These are phyloP conservation scores for Cacoxenus indagator DNA, from an alignment of 2,888 invertebrate genomes.

Conservation along the genomic window DNA sequence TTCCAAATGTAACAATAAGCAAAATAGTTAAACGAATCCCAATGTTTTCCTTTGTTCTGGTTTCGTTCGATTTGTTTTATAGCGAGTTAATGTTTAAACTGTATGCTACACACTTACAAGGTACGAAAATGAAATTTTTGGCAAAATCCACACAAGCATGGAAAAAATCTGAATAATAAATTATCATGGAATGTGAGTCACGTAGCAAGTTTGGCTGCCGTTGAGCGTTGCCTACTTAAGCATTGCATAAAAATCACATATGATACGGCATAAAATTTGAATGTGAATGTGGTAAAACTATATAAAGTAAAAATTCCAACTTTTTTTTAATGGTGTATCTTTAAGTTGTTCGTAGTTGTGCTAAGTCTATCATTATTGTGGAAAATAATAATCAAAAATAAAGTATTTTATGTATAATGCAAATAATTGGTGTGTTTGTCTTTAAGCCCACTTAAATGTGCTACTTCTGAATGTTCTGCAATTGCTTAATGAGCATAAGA, in stretches of 20 bases:
- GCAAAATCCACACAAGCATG: too few species aligned
- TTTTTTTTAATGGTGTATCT: background rate
- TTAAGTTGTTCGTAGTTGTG: conserved; percentile 1
- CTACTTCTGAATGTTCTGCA: background rate
- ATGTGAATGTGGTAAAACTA: background rate
- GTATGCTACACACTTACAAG: background rate
- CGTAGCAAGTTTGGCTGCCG: too few species aligned
- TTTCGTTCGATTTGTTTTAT: background rate
- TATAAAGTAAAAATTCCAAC: conserved; percentile 2
- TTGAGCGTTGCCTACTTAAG: too few species aligned
- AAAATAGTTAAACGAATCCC: background rate
- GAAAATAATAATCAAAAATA: conserved; percentile 61
- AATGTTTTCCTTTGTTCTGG: background rate
- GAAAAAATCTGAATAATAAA: too few species aligned
- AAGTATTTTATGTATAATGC: conserved; percentile 50
- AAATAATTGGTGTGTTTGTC: background rate
- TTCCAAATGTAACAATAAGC: conserved; percentile 1
- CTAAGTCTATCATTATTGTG: conserved; percentile 44
- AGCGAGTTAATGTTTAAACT: background rate
- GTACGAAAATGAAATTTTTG: background rate
- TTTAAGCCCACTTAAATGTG: too few species aligned
- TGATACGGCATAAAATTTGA: background rate
- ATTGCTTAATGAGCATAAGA: background rate
- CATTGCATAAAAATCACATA: too few species aligned
- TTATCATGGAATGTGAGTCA: too few species aligned